Percentiles rank a stretch among this genome's conserved stretches.
phyloP scores from a whole-genome alignment of 1,140 invertebrate species.

The Chironomus striatipennis region DNA sequence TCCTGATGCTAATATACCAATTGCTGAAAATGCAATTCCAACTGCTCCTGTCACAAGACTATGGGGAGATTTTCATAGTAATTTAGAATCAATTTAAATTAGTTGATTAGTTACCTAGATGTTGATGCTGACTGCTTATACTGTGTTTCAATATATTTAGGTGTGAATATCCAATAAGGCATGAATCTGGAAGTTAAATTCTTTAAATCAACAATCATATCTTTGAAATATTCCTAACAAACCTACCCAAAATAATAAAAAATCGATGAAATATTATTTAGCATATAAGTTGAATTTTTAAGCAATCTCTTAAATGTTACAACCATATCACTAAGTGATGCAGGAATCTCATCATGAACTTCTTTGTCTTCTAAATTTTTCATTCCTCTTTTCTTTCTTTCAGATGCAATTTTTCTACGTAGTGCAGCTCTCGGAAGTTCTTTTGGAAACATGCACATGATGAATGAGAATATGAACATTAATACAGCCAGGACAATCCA shows the following conservation, averaged over 20 bases:
- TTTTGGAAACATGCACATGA: conserved; percentile 58
- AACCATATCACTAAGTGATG: conserved; percentile 50
- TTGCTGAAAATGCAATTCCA: conserved; percentile 60
- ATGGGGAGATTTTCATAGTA: background rate
- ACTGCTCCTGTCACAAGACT: conserved; percentile 60
- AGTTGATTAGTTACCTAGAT: conserved; percentile 40
- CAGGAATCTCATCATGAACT: conserved; percentile 31
- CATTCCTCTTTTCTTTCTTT: conserved; percentile 29
- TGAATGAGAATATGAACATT: conserved; percentile 50
- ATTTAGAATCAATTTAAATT: background rate
- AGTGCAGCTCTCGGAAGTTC: conserved; percentile 52
- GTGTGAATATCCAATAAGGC: conserved; percentile 67
- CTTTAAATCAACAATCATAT: too few species aligned
- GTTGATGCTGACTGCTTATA: conserved; percentile 62
- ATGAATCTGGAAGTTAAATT: conserved; percentile 51
- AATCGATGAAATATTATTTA: conserved; percentile 55
- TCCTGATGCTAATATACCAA: conserved; percentile 60
- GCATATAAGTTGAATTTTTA: conserved; percentile 57
- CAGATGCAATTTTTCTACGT: conserved; percentile 42
- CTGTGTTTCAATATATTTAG: conserved; percentile 68
- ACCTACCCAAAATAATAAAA: conserved; percentile 53
- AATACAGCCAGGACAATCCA: conserved; percentile 61
- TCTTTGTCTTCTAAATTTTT: conserved; percentile 29
- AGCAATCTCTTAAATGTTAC: conserved; percentile 52
- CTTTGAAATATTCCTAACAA: too few species aligned